Evolutionary conservation across 2,888 invertebrate species (phyloP), one percentile per base, ranked within the genome.

Genomic region (Eumacrocentrus americanus): DNA sequence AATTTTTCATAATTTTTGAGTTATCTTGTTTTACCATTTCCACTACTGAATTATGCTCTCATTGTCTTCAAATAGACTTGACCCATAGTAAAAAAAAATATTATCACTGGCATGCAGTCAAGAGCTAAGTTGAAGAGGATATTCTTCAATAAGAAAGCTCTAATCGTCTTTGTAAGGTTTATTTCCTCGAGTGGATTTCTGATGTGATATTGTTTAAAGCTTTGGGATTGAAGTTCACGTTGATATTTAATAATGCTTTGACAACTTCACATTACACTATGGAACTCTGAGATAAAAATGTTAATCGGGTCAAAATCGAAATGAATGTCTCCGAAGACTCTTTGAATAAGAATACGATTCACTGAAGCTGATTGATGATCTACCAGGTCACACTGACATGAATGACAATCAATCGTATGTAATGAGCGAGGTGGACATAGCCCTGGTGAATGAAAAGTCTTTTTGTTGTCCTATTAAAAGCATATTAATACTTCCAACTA

Each of bases 301-400:
- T 50, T 50, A 11, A 25, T 50, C 18, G 16, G 34, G 29, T 7
- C 29, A 35, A 61, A 55, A 61, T 58, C 42, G 50, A 18, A 40
- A 25, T 29, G 25, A 37, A 58, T 47, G 14, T 42, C 3, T 6
- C 29, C 37, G 35, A 29, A 38, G 12, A 54, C 34, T 25, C 12
- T 3, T 34, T 34, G 52, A 60, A 6, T 29, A 29, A 29, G 29
- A 29, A 29, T 29, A 29, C 12, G 16, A 38, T 57, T 20, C 52
- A 34, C 9, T 40, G 40, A 3, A 14, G 16, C 14, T 51, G 37
- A 42, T 46, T 51, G 34, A 37, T n/a, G n/a, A n/a, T n/a, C n/a
- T n/a, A n/a, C n/a, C n/a, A n/a, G n/a, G n/a, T n/a, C n/a, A n/a
- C n/a, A n/a, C n/a, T n/a, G n/a, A n/a, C n/a, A n/a, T n/a, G n/a